Percentiles rank a stretch among this genome's conserved stretches.
phyloP scores from a whole-genome alignment of 2,888 invertebrate species.

The Ormyrus nitidulus region DNA sequence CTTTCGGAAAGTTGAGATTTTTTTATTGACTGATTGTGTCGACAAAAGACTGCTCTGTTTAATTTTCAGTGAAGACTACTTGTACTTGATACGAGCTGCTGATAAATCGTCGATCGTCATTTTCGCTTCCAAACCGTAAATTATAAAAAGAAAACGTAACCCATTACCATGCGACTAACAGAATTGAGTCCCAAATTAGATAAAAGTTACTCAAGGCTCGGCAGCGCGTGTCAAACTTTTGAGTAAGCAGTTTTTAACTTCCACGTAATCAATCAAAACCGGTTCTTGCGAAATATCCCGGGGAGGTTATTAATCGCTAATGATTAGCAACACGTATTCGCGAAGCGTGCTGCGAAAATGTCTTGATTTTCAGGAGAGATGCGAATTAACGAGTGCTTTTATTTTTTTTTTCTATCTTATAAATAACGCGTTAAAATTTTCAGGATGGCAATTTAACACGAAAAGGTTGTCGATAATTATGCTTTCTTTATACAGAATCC shows the following conservation, averaged over 20 bases:
- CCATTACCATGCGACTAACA: conserved; percentile 5
- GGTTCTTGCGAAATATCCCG: not conserved
- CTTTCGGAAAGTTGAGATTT: too few species aligned
- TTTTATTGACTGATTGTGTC: too few species aligned
- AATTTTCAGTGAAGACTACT: too few species aligned
- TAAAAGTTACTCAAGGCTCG: not conserved
- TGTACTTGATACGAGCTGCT: too few species aligned
- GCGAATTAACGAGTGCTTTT: not conserved
- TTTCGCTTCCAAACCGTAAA: not conserved
- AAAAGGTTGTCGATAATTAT: too few species aligned
- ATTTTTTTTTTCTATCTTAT: not conserved
- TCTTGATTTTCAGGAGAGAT: not conserved
- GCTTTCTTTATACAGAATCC: too few species aligned
- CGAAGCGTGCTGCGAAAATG: not conserved
- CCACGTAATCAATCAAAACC: conserved; percentile 27
- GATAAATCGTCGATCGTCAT: too few species aligned
- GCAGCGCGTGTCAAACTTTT: conserved; percentile 10
- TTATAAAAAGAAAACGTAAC: not conserved
- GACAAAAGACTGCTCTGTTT: too few species aligned
- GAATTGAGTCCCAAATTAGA: conserved; percentile 10
- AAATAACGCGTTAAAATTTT: not conserved
- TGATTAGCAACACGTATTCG: conserved; percentile 7
- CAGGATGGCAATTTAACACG: not conserved
- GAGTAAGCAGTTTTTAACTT: not conserved
- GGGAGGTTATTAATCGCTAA: conserved; percentile 15